phyloP scores from a whole-genome alignment of 2,888 invertebrate genomes.

The Podotricha telesiphe region DNA sequence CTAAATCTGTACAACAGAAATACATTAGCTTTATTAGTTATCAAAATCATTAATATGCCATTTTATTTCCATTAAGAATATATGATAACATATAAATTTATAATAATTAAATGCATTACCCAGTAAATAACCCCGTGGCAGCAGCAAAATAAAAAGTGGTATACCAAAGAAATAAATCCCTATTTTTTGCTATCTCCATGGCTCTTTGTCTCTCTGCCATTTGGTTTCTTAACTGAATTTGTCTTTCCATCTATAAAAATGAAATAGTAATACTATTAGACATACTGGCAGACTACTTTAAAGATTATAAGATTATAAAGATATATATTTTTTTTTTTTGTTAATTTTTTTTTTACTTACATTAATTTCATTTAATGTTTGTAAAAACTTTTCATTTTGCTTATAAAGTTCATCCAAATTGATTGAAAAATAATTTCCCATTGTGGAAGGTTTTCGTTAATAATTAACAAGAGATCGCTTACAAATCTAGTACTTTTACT shows the following conservation, averaged over 20 bases:
- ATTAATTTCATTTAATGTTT: conserved; percentile 86
- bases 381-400: conserved; percentile 88
- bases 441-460: conserved; percentile 50
- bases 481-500: not conserved
- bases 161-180: conserved; percentile 90
- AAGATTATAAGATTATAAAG: no score
- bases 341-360: conserved; percentile 60
- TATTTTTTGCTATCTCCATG: conserved; percentile 86
- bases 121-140: conserved; percentile 77
- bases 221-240: conserved; percentile 91
- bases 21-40: not conserved
- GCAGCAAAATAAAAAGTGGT: conserved; percentile 86
- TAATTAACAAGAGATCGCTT: no score
- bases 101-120: conserved; percentile 58
- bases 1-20: conserved; percentile 75
- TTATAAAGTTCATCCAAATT: conserved; percentile 87
- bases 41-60: no score
- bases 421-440: conserved; percentile 84
- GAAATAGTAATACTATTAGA: conserved; percentile 8
- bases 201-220: conserved; percentile 90
- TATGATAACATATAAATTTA: no score
- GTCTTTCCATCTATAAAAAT: conserved; percentile 87
- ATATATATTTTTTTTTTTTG: not conserved
- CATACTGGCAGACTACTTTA: no score
- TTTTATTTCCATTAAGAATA: no score